Evolutionary conservation across 2,797 vertebrate species (phyloP).

Genomic region (Characodon lateralis): DNA sequence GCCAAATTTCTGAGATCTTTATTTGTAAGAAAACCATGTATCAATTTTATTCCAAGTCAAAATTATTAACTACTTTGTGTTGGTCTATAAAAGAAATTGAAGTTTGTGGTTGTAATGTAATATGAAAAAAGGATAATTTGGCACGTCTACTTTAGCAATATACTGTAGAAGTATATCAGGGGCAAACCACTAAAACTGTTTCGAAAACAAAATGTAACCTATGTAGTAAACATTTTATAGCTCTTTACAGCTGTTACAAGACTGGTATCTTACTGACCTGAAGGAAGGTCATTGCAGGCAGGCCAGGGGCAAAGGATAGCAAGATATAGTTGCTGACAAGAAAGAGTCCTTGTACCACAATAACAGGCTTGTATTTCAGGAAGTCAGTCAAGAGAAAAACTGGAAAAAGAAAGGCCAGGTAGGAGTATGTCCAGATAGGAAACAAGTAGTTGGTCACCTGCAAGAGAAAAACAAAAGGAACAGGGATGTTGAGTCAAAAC

Average conservation of each 20-base stretch:
- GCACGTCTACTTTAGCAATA: no score
- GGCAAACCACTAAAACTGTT: not conserved
- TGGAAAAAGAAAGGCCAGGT: constrained; percentile 76
- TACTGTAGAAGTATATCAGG: not conserved
- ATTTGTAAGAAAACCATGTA: no score
- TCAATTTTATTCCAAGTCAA: not conserved
- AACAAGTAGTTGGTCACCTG: constrained; percentile 81
- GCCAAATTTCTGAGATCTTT: no score
- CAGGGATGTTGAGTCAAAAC: not conserved
- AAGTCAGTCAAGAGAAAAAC: constrained; percentile 81
- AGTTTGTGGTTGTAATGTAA: no score
- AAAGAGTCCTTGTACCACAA: constrained; percentile 75
- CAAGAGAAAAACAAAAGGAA: constrained; percentile 21
- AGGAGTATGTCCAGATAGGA: constrained; percentile 84
- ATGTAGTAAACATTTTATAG: not conserved
- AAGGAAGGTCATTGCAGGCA: constrained; percentile 74
- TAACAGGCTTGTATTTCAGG: constrained; percentile 78
- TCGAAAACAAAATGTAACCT: not conserved
- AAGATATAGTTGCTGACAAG: constrained; percentile 75
- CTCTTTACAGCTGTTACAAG: not conserved
- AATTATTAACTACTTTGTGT: not conserved
- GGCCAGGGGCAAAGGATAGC: constrained; percentile 73
- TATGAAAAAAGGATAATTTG: no score
- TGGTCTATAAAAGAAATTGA: no score
- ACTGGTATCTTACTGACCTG: constrained; percentile 59